A percentile compares a stretch with the other conserved stretches of the same genome.
phyloP scores from a whole-genome alignment of 2,797 vertebrate genomes.

The Epinephelus malabaricus region DNA sequence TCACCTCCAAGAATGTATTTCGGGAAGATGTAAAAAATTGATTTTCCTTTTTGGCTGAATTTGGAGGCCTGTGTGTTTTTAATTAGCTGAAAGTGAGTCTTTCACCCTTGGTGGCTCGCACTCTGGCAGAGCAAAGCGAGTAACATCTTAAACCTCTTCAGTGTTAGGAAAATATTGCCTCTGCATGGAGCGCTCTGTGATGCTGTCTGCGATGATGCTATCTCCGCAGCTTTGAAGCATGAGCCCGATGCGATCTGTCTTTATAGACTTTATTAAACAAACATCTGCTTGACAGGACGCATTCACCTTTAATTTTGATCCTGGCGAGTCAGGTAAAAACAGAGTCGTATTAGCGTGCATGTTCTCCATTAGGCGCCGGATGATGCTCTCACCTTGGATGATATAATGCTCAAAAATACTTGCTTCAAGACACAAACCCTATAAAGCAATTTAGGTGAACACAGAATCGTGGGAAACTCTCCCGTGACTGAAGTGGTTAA shows the following conservation, averaged over 20 bases:
- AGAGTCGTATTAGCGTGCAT: constrained; percentile 12
- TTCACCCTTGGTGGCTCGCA: constrained; percentile 39
- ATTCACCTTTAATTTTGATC: constrained; percentile 48
- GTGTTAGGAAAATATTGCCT: constrained; percentile 43
- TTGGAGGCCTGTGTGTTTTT: constrained; percentile 56
- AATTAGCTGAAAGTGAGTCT: constrained; percentile 59
- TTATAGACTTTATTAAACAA: constrained; percentile 55
- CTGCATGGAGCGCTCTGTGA: constrained; percentile 29
- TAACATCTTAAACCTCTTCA: constrained; percentile 49
- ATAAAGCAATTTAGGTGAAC: constrained; percentile 46
- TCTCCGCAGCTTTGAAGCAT: constrained; percentile 61
- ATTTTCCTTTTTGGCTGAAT: constrained; percentile 16
- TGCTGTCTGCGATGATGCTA: constrained; percentile 42
- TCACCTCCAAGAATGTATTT: constrained; percentile 17
- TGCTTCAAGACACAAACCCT: constrained; percentile 14
- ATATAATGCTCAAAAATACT: constrained; percentile 36
- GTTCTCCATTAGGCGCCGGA: constrained; percentile 38
- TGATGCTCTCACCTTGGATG: constrained; percentile 5
- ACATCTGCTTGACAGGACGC: constrained; percentile 50
- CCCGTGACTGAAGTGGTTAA: constrained; percentile 61
- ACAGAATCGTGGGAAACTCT: constrained; percentile 72
- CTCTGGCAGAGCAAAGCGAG: constrained; percentile 21
- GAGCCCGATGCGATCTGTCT: constrained; percentile 37
- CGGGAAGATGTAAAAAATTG: constrained; percentile 5
- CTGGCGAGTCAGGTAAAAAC: constrained; percentile 37